Conservation (phyloP, 2,888 invertebrate genomes). For the Spodoptera littoralis region DNA sequence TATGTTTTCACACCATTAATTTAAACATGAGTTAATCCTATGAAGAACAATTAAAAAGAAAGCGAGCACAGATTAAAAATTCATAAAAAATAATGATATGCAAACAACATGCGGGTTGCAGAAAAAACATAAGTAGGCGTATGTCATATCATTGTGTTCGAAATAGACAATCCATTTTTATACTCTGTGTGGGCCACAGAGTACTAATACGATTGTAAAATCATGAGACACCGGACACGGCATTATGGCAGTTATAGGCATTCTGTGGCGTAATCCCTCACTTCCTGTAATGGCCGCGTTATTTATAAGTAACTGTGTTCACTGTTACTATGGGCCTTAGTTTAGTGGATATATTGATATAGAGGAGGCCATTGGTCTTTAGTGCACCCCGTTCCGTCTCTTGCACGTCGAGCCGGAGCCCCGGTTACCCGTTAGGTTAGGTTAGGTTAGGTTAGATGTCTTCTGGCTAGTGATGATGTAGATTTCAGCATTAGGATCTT, state of each 20-base stretch:
- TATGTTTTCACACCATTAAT: no score
- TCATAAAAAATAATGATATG: slow-evolving; percentile 13
- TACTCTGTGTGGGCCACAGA: slow-evolving; percentile 14
- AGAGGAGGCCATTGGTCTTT: no score
- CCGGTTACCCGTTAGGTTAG: no score
- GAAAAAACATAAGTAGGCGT: slow-evolving; percentile 29
- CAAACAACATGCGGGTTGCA: slow-evolving; percentile 18
- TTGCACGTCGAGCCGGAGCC: no score
- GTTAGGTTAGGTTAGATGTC: no score
- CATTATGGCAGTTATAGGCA: slow-evolving; percentile 54
- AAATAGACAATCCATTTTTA: slow-evolving; percentile 34
- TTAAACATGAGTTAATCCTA: neutral
- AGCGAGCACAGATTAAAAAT: slow-evolving; percentile 7
- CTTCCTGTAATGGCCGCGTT: slow-evolving; percentile 43
- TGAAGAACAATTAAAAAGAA: neutral
- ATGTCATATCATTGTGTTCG: slow-evolving; percentile 32
- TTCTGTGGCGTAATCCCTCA: slow-evolving; percentile 43
- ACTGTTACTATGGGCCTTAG: no score
- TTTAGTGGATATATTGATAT: no score
- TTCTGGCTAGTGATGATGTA: no score
- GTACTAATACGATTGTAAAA: slow-evolving; percentile 40
- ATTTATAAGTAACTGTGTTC: slow-evolving; percentile 14
- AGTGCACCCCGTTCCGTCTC: no score
- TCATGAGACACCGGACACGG: slow-evolving; percentile 40
- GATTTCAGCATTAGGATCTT: no score